Conservation (phyloP, 2,888 invertebrate genomes). For the Agrenia bidenticulata region DNA sequence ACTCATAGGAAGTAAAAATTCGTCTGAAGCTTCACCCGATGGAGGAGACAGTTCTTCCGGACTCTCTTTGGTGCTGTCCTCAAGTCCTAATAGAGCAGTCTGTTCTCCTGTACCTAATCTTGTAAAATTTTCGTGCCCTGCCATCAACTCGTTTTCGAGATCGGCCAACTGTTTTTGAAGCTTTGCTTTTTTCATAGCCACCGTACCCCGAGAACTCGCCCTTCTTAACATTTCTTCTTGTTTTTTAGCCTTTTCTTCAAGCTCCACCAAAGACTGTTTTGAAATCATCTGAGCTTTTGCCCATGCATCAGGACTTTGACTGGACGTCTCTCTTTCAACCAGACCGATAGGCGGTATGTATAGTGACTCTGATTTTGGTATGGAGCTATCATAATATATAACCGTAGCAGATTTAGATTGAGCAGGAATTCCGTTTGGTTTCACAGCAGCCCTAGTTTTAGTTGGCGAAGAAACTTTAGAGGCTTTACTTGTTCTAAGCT, state of each 20-base stretch:
- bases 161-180: conserved; percentile 21
- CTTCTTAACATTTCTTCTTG: conserved; percentile 17
- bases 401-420: too few relatives aligned
- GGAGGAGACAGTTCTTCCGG: too few relatives aligned
- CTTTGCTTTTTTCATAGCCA: conserved; percentile 24
- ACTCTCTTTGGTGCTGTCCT: neutral
- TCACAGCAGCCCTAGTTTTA: neutral
- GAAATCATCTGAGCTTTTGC: conserved; percentile 21
- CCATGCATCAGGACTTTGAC: conserved; percentile 27
- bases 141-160: conserved; percentile 17
- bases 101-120: conserved; percentile 19
- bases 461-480: too few relatives aligned
- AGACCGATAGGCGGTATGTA: conserved; percentile 31
- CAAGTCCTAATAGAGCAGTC: conserved; percentile 22
- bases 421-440: too few relatives aligned
- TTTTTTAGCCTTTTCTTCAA: conserved; percentile 2
- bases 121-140: conserved; percentile 6
- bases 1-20: too few relatives aligned
- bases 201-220: conserved; percentile 21
- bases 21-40: too few relatives aligned
- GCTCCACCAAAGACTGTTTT: neutral
- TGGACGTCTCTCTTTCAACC: conserved; percentile 22
- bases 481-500: too few relatives aligned
- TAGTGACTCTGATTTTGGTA: conserved; percentile 31
- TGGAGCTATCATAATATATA: conserved; percentile 26